These are phyloP conservation scores for Athetis lepigone DNA, from an alignment of 2,888 invertebrate species.

Conservation along the genomic window DNA sequence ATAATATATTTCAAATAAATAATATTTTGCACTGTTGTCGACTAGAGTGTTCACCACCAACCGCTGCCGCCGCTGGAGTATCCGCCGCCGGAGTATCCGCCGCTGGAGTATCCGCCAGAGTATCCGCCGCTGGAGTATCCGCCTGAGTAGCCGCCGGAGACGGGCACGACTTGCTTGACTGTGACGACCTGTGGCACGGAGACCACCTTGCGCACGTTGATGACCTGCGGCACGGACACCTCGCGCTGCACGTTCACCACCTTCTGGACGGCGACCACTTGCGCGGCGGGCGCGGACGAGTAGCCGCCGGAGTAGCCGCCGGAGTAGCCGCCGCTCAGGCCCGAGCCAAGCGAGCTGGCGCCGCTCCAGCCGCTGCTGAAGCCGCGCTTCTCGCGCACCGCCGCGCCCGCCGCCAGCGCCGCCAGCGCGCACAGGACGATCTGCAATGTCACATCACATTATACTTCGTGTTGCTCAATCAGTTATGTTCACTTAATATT, in stretches of 20 bases:
- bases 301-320: constrained; percentile 30
- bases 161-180: constrained; percentile 71
- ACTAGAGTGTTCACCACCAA: constrained; percentile 60
- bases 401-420: too few relatives aligned
- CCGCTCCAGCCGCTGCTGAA: too few relatives aligned
- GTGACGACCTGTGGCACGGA: constrained; percentile 77
- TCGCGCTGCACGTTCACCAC: constrained; percentile 72
- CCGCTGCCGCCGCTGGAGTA: constrained; percentile 43
- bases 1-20: constrained; percentile 33
- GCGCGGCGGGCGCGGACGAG: constrained; percentile 63
- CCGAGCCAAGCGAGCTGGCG: too few relatives aligned
- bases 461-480: too few relatives aligned
- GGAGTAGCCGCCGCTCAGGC: constrained; percentile 30
- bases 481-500: too few relatives aligned
- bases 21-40: constrained; percentile 5
- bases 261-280: constrained; percentile 70
- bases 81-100: constrained; percentile 25
- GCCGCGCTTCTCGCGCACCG: too few relatives aligned
- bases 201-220: constrained; percentile 73
- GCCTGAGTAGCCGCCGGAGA: constrained; percentile 53
- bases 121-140: constrained; percentile 39
- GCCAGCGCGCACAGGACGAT: too few relatives aligned
- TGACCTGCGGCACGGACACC: constrained; percentile 70
- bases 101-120: constrained; percentile 8
- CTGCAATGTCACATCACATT: too few relatives aligned